These are phyloP conservation scores for Dermochelys coriacea DNA, from an alignment of 2,797 vertebrate species.

Conservation along the genomic window DNA sequence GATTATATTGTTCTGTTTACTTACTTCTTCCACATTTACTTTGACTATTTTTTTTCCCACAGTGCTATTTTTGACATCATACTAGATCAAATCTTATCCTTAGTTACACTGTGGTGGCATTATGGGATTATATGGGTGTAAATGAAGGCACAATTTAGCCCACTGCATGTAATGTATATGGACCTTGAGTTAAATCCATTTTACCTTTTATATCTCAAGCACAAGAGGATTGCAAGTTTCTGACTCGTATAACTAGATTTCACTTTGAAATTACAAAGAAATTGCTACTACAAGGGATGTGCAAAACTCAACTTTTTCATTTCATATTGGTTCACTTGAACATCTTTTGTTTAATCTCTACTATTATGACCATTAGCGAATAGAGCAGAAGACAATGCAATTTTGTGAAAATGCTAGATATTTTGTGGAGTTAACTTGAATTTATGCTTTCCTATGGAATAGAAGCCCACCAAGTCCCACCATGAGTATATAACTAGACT, in stretches of 20 bases:
- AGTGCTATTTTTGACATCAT: constrained; percentile 61
- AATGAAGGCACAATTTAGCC: constrained; percentile 6
- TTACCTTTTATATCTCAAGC: constrained; percentile 37
- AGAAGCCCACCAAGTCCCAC: background rate
- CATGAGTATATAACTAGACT: background rate
- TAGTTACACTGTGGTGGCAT: constrained; percentile 51
- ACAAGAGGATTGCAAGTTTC: constrained; percentile 52
- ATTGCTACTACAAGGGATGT: constrained; percentile 29
- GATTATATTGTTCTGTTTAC: background rate
- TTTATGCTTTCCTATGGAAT: background rate
- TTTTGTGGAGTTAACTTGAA: background rate
- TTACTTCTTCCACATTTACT: constrained; percentile 34
- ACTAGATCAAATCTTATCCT: constrained; percentile 48
- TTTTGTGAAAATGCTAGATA: background rate
- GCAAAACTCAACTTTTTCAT: constrained; percentile 25
- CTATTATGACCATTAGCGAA: background rate
- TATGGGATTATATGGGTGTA: background rate
- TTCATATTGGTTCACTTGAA: background rate
- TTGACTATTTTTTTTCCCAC: background rate
- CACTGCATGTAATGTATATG: constrained; percentile 20
- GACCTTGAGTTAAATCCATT: background rate
- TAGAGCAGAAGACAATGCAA: background rate
- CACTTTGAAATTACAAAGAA: constrained; percentile 24
- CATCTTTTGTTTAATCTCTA: background rate
- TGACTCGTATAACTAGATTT: background rate